phyloP scores from a whole-genome alignment of 2,888 invertebrate genomes.

The Elmis aenea region DNA sequence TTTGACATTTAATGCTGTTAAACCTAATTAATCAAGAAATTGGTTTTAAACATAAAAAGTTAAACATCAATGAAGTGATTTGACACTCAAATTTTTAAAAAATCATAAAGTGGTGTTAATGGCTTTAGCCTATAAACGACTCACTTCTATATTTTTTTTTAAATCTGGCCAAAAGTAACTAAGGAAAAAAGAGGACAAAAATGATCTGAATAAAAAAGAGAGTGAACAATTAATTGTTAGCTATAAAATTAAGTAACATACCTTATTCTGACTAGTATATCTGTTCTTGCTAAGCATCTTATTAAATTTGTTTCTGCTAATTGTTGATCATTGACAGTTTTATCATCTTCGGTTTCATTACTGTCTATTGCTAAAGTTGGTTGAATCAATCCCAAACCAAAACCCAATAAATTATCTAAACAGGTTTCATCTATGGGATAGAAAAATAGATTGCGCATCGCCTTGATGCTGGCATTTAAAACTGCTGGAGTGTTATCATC shows the following conservation, averaged over 20 bases:
- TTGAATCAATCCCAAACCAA: conserved; percentile 59
- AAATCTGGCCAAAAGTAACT: too few species aligned
- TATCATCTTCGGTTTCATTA: conserved; percentile 48
- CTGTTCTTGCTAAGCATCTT: conserved; percentile 65
- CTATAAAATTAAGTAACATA: conserved; percentile 30
- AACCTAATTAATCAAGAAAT: too few species aligned
- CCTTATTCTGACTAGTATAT: conserved; percentile 69
- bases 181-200: too few species aligned
- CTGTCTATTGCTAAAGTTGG: conserved; percentile 50
- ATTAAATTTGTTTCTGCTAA: conserved; percentile 79
- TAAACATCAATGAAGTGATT: too few species aligned
- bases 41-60: too few species aligned
- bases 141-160: too few species aligned
- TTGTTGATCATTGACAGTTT: conserved; percentile 79
- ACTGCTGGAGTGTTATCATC: conserved; percentile 76
- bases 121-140: too few species aligned
- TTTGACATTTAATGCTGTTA: too few species aligned
- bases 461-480: conserved; percentile 70
- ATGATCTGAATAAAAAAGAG: too few species aligned
- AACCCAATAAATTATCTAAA: conserved; percentile 63
- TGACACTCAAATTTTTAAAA: too few species aligned
- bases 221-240: not conserved
- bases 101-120: too few species aligned
- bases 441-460: conserved; percentile 68
- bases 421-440: conserved; percentile 75